Evolutionary conservation across 2,888 invertebrate species (phyloP).

Genomic region (Yponomeuta plumbellus): DNA sequence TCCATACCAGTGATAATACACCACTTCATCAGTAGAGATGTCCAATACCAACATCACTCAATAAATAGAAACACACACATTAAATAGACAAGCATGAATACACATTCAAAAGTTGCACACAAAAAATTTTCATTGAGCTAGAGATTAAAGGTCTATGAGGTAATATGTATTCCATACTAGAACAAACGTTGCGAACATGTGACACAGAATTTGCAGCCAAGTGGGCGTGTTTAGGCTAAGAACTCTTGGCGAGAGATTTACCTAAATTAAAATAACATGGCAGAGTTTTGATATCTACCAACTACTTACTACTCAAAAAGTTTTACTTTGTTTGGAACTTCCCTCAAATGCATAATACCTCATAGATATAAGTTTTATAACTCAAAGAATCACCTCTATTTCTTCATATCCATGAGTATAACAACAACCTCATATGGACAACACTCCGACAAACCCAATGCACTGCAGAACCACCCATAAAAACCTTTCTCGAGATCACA

Average conservation of each 20-base stretch:
- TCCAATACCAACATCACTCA: not conserved
- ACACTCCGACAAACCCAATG: constrained; percentile 81
- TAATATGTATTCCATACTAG: no score
- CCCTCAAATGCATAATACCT: no score
- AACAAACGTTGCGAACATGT: no score
- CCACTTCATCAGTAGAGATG: not conserved
- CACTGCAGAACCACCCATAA: constrained; percentile 85
- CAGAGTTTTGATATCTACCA: no score
- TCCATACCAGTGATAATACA: not conserved
- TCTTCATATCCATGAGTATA: constrained; percentile 77
- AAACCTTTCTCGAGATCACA: constrained; percentile 87
- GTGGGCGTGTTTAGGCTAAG: no score
- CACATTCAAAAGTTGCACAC: not conserved
- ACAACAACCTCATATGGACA: constrained; percentile 85
- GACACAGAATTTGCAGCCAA: no score
- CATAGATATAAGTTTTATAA: no score
- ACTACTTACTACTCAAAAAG: no score
- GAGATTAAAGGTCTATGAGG: not conserved
- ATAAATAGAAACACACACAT: not conserved
- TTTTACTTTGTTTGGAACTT: no score
- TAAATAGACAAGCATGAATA: not conserved
- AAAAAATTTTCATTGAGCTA: constrained; percentile 24
- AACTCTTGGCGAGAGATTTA: no score
- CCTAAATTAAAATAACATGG: no score
- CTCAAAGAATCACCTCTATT: not conserved